A percentile compares a stretch with the other conserved stretches of the same genome.
Conservation (phyloP, 2,888 invertebrate genomes). For the Drosophila nr. perissopoda region DNA sequence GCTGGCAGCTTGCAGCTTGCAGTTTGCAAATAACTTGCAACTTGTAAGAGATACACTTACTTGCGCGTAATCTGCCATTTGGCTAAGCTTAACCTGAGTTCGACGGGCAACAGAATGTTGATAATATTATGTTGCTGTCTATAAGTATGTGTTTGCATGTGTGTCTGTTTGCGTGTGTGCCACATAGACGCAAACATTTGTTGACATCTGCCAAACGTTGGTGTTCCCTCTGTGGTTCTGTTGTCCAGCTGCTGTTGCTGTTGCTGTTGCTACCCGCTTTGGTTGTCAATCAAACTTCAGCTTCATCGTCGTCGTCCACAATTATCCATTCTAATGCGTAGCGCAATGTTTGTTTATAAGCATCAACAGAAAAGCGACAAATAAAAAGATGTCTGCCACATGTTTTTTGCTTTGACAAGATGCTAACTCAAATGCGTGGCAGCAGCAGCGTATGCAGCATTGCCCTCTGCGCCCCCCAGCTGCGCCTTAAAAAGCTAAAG, state of each 20-base stretch:
- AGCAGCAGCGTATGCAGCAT: constrained; percentile 67
- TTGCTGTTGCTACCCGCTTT: constrained; percentile 12
- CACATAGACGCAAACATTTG: constrained; percentile 62
- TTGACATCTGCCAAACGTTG: constrained; percentile 78
- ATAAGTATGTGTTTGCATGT: background rate
- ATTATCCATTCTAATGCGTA: constrained; percentile 79
- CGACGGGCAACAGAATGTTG: constrained; percentile 6
- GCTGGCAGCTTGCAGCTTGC: constrained; percentile 13
- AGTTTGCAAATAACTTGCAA: background rate
- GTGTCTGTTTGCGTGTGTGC: constrained; percentile 20
- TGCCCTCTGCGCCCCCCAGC: constrained; percentile 5
- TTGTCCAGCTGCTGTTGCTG: constrained; percentile 31
- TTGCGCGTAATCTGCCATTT: constrained; percentile 60
- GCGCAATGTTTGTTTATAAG: constrained; percentile 62
- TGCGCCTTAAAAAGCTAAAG: constrained; percentile 41
- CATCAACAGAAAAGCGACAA: constrained; percentile 39
- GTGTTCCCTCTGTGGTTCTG: constrained; percentile 12
- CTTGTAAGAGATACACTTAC: constrained; percentile 49
- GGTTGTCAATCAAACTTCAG: constrained; percentile 55
- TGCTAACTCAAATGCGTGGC: constrained; percentile 62
- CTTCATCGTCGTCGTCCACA: constrained; percentile 39
- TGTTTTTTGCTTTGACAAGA: constrained; percentile 76
- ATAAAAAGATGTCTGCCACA: constrained; percentile 73
- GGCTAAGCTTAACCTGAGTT: constrained; percentile 40
- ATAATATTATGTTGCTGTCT: constrained; percentile 38